Evolutionary conservation across 2,888 invertebrate genomes (phyloP), one percentile per base, ranked within the genome.

Genomic region (Drosophila prolongata): DNA sequence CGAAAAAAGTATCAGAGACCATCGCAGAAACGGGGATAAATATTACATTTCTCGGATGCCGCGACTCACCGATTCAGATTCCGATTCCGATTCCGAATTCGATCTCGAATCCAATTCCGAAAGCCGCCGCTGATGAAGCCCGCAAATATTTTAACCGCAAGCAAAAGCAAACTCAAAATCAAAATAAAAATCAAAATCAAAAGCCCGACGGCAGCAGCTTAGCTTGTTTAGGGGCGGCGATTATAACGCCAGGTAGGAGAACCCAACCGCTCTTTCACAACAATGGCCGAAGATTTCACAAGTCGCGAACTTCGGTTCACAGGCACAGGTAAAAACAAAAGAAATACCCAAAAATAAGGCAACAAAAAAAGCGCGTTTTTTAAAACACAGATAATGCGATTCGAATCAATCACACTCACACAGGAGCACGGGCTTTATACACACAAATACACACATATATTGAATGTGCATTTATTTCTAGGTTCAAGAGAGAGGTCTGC

Each of bases 101-200:
- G 16, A 49, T 11, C 19, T 19, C 11, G 49, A 19, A 49, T 49
- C 49, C 49, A 60, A 60, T 59, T 59, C 60, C 43, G 19, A 64
- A 49, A 49, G 42, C 34, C 70, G 70, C 34, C 24, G 66, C 8
- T 34, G 58, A 50, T 58, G 58, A 69, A 80, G 80, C 87, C 84
- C 84, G 76, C 62, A 72, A 87, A 87, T 79, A 80, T 78, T 76
- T 75, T 64, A 82, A 87, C 87, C 81, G 87, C 81, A 87, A 81
- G 69, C 55, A 70, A 68, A 56, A 44, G 44, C 42, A 46, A 49
- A 53, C 6, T 30, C 30, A 30, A 30, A 19, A 19, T 19, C 19
- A 19, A 19, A 24, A 30, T 30, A 30, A 30, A 30, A 87, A 81
- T 69, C 55, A 70, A 68, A 56, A 52, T 38, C 42, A 46, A 47